A percentile compares a stretch with the other conserved stretches of the same genome.
These are phyloP conservation scores for Odontocerum albicorne DNA, from an alignment of 2,888 invertebrate species.

Conservation along the genomic window DNA sequence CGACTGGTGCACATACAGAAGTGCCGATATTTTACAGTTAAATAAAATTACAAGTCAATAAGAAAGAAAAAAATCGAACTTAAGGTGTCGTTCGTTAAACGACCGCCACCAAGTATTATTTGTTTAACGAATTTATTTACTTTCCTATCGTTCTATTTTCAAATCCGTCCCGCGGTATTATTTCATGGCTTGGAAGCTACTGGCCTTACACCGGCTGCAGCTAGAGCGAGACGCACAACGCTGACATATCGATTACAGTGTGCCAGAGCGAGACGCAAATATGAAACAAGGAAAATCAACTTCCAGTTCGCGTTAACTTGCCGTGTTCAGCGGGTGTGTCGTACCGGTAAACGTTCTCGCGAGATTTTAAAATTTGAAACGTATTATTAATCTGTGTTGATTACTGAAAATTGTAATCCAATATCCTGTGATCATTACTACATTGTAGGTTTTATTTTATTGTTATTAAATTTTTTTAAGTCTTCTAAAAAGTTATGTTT, in stretches of 20 bases:
- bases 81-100: neutral
- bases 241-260: neutral
- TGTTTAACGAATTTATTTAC: conserved; percentile 8
- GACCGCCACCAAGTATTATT: neutral
- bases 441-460: too few species aligned
- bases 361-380: conserved; percentile 2
- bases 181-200: conserved; percentile 26
- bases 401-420: too few species aligned
- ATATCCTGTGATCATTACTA: too few species aligned
- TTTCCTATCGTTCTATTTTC: conserved; percentile 22
- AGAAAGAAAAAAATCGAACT: too few species aligned
- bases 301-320: conserved; percentile 10
- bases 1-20: too few species aligned
- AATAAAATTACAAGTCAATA: too few species aligned
- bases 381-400: conserved; percentile 16
- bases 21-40: too few species aligned
- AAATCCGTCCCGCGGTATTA: conserved; percentile 23
- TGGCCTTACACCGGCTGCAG: conserved; percentile 22
- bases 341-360: neutral
- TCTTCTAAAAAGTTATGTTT: too few species aligned
- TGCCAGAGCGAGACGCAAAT: conserved; percentile 2
- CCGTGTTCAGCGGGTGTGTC: conserved; percentile 3
- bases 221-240: conserved; percentile 1
- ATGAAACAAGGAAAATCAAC: conserved; percentile 1
- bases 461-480: too few species aligned